Base-by-base conservation (phyloP, 2,113 vertebrate genomes). In the Albula glossodonta region DNA sequence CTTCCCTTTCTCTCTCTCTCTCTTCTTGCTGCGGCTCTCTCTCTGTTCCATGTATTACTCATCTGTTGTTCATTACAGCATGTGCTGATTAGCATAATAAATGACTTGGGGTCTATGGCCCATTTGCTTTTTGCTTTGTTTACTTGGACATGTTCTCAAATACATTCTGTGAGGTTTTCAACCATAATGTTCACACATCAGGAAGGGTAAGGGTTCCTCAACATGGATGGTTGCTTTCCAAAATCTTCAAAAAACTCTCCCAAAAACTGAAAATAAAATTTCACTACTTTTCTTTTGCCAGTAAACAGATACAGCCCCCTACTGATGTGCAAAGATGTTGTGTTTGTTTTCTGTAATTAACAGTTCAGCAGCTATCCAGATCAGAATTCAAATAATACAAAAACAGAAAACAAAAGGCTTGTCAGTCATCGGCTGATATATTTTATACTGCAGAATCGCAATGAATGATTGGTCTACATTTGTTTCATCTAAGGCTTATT, bases 41-140 rank as follows among this genome's bases (percentile, higher is more conserved):
- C 63, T n/a, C 63, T 70, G 13, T n/a, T 70, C 63, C 31, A 8
- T 74, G 31, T 74, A n/a, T 74, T 74, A 74, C 22, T 74, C n/a
- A 74, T 74, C 31, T 74, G n/a, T 22, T 31, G 10, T n/a, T 74
- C 70, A 74, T 74, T 74, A 74, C 22, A 10, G 70, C 9, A 31
- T 7, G n/a, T 74, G 70, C n/a, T 31, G 70, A 74, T 74, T 31
- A 74, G 70, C 70, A 74, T 74, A 74, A 74, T 74, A 74, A 74
- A 74, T 74, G 6, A 74, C 10, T 74, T 9, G n/a, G 10, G 70
- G 9, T n/a, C 5, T 53, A 85, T 63, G 77, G 78, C 41, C 77
- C 77, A 85, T 80, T 85, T 85, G 48, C 78, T 51, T 66, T 80
- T 85, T 85, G 48, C 78, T 51, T 66, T 80, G 56, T 85, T 85